Evolutionary conservation across 2,113 vertebrate genomes (phyloP), one percentile per base, ranked within the genome.

Genomic region (Mus musculus): DNA sequence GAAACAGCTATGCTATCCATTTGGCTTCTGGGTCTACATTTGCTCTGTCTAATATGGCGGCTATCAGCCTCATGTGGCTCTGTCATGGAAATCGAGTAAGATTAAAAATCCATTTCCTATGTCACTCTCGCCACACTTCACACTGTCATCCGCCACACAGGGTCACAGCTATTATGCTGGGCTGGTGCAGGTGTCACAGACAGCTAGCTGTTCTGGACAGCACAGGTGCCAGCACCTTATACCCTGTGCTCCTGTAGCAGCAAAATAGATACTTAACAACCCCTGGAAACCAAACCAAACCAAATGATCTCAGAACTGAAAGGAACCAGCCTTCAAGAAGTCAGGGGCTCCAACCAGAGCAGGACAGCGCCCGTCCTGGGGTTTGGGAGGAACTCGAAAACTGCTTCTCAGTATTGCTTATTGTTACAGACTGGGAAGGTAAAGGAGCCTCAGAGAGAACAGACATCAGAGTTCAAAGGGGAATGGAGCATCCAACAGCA

Each of bases 341-440:
- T 24, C 80, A 87, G 91, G 65, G 63, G n/a, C 46, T 93, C 81
- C 77, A 96, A 46, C 46, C 30, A 97, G 89, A 94, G 19, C 36
- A 86, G 46, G 76, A 69, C 8, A 19, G 56, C 33, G 36, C 1
- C 52, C 46, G 17, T 30, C 28, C 71, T 85, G 65, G 46, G 67
- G 61, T 17, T 85, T 8, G 42, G 24, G 42, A 77, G 63, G 28
- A 86, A 33, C 13, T 61, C 81, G 46, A 28, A 28, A n/a, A 95
- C 5, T 39, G 24, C 13, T 77, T 91, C 85, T 94, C 72, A 72
- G 39, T 26, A 24, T 17, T 16, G 19, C 19, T 54, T n/a, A 36
- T 52, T 46, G 77, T 61, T 3, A 76, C n/a, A 84, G 72, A 78
- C 52, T 65, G 56, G 22, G 42, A 77, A 95, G 73, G n/a, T 39